Evolutionary conservation across 2,113 vertebrate species (phyloP).

Genomic region (Toxostoma redivivum): DNA sequence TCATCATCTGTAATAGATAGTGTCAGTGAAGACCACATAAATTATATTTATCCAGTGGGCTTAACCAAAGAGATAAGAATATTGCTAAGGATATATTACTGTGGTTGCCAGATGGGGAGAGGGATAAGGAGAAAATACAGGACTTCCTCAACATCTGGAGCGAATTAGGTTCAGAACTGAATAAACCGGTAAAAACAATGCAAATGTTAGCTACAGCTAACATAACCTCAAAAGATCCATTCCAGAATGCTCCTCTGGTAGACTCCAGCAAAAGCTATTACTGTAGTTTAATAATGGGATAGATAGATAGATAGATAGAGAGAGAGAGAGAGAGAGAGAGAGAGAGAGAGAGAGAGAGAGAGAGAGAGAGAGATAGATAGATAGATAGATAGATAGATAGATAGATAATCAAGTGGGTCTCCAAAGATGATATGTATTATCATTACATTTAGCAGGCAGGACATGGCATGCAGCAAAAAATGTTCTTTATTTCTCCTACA

Average conservation of each 20-base stretch:
- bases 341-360: not conserved
- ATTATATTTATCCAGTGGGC: not conserved
- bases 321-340: not conserved
- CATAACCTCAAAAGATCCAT: not conserved
- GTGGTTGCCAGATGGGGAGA: not conserved
- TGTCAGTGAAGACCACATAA: not conserved
- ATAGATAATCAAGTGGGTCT: not conserved
- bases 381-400: not conserved
- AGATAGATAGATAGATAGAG: not conserved
- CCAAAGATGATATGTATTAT: not conserved
- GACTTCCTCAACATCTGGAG: not conserved
- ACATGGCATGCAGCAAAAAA: not conserved
- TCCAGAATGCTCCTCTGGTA: not conserved
- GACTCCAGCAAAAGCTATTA: not conserved
- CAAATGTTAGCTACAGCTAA: not conserved
- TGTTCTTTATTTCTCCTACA: not conserved
- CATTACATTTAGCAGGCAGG: not conserved
- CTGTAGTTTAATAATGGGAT: not conserved
- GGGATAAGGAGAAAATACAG: not conserved
- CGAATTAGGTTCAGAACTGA: not conserved
- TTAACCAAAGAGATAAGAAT: not conserved
- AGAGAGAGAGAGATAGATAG: not conserved
- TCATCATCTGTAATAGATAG: not conserved
- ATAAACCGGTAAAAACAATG: not conserved
- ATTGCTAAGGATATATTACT: not conserved